Evolutionary conservation across 2,797 vertebrate genomes (phyloP).

Genomic region (Pogoniulus pusillus): DNA sequence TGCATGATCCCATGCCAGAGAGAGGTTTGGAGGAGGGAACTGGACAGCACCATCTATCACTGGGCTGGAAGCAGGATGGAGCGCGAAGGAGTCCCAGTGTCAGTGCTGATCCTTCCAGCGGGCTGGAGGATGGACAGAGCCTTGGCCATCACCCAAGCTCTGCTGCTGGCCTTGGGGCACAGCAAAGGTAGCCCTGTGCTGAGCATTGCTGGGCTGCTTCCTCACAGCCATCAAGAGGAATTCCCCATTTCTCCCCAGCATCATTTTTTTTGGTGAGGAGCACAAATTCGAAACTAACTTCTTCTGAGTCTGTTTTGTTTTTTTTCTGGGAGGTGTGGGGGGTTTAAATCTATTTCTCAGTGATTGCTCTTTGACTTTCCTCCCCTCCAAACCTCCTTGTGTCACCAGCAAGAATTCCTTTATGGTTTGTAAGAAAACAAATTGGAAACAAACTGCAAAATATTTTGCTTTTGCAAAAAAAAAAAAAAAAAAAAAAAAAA

Average conservation of each 20-base stretch:
- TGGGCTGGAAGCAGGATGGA: background rate
- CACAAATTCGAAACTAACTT: background rate
- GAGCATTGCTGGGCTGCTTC: accelerated
- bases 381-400: background rate
- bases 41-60: background rate
- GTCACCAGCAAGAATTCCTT: constrained; percentile 17
- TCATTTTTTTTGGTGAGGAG: background rate
- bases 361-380: background rate
- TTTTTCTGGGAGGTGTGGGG: too few species aligned
- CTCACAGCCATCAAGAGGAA: background rate
- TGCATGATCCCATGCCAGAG: background rate
- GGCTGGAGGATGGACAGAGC: background rate
- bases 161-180: background rate
- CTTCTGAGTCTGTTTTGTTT: background rate
- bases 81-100: background rate
- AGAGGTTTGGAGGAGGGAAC: background rate
- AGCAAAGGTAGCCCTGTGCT: background rate
- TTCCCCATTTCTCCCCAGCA: background rate
- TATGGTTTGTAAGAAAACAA: background rate
- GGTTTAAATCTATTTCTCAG: background rate
- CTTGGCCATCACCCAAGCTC: background rate
- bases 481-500: too few species aligned
- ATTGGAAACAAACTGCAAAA: background rate
- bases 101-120: background rate
- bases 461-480: background rate